These are phyloP conservation scores for Globodera rostochiensis DNA, from an alignment of 1,140 invertebrate genomes.

Conservation along the genomic window DNA sequence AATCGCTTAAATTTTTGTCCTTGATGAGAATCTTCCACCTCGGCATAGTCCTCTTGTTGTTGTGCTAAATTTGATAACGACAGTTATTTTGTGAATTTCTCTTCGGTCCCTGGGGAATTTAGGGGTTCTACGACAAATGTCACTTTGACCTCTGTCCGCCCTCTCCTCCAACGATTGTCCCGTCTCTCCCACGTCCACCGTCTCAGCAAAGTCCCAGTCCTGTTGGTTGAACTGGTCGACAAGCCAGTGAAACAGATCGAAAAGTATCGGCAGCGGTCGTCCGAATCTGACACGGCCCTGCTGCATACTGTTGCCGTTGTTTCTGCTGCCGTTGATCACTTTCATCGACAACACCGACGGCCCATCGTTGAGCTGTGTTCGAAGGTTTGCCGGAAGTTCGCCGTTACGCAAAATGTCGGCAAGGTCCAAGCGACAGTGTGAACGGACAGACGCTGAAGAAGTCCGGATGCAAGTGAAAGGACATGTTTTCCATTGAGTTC, in stretches of 20 bases:
- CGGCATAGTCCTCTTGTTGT: neutral
- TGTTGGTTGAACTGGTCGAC: slow-evolving; percentile 20
- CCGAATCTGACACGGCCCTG: neutral
- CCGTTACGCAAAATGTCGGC: slow-evolving; percentile 18
- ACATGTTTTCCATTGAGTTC: neutral
- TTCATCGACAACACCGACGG: neutral
- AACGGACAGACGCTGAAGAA: neutral
- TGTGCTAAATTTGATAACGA: neutral
- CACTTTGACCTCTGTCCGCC: neutral
- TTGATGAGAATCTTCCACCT: slow-evolving; percentile 32
- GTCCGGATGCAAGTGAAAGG: too few species aligned
- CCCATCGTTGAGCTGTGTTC: neutral
- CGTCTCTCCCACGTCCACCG: neutral
- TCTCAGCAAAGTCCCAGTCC: slow-evolving; percentile 9
- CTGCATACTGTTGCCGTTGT: neutral
- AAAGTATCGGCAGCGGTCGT: slow-evolving; percentile 4
- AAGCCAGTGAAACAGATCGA: slow-evolving; percentile 26
- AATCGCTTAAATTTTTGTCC: slow-evolving; percentile 15
- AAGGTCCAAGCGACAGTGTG: neutral
- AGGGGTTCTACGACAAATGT: neutral
- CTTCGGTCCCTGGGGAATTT: neutral
- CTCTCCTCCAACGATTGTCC: neutral
- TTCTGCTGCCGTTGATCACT: neutral
- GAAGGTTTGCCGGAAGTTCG: neutral
- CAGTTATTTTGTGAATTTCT: neutral